These are phyloP conservation scores for Oenanthe melanoleuca DNA, from an alignment of 2,113 vertebrate species.

Conservation along the genomic window DNA sequence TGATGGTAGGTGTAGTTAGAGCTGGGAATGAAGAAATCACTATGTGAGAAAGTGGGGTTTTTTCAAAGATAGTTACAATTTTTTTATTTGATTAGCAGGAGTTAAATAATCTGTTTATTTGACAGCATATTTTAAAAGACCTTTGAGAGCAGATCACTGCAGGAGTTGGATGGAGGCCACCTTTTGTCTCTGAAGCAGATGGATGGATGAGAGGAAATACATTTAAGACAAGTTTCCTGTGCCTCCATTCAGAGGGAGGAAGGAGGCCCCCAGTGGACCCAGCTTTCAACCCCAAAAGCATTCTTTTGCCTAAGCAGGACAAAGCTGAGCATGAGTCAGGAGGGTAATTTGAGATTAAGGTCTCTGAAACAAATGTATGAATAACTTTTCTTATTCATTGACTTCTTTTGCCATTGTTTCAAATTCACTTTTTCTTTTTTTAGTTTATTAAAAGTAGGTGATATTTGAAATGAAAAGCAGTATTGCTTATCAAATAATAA, in stretches of 20 bases:
- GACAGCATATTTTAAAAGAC: slow-evolving; percentile 40
- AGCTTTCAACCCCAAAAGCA: background rate
- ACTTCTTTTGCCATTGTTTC: background rate
- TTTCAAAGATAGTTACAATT: background rate
- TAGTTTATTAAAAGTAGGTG: background rate
- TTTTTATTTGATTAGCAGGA: slow-evolving; percentile 33
- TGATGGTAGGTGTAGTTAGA: background rate
- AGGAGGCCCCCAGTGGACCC: background rate
- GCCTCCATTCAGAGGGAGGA: background rate
- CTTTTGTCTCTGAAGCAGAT: background rate
- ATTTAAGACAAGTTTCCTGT: slow-evolving; percentile 35
- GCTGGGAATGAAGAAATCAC: background rate
- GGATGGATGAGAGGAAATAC: slow-evolving; percentile 11
- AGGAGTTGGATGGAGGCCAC: slow-evolving; percentile 35
- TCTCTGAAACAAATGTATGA: background rate
- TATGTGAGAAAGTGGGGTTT: background rate
- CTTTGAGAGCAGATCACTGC: slow-evolving; percentile 15
- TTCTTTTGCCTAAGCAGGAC: background rate
- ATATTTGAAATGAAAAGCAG: background rate
- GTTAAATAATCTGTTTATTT: slow-evolving; percentile 54
- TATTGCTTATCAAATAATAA: background rate
- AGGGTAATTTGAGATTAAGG: background rate
- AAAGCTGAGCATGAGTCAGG: background rate
- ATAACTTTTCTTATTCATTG: background rate
- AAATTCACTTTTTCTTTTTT: background rate